Evolutionary conservation across 2,113 vertebrate genomes (phyloP), one percentile per base, ranked within the genome.

Genomic region (Psittacula cyanocephala): DNA sequence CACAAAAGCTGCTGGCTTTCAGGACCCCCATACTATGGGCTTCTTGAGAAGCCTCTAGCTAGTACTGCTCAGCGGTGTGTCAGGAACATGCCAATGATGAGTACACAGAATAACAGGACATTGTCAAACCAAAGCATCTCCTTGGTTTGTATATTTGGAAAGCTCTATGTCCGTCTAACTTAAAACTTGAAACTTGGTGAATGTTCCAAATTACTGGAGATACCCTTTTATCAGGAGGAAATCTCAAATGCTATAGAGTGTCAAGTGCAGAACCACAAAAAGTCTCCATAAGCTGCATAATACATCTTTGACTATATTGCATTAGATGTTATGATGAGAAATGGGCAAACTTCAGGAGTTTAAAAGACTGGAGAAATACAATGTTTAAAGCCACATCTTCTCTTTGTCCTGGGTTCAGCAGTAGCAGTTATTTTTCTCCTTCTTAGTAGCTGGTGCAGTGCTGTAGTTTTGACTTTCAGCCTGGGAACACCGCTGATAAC

Each of bases 11-110:
- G 2, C 13, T 47, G 49, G 23, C 29, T 31, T 10, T 57, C 16
- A 15, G 23, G 18, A 52, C 0, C 2, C 13, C 10, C 14, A 27
- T 64, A n/a, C 11, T 33, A 35, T 5, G 7, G 47, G 7, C 2
- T 64, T n/a, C 39, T 72, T 13, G 28, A 84, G 28, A 81, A 41
- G 81, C 6, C 0, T 81, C 3, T 71, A 65, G 14, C 10, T 41
- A 22, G 9, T 14, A 29, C 22, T 78, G 31, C 5, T 59, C 69
- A 90, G 37, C 7, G 11, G 8, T n/a, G 28, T 2, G 9, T 13
- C 49, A 81, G 69, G 24, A 24, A 63, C 18, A 15, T 18, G 27
- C 5, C 31, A 52, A 8, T 10, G 23, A 7, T 12, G 23, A 81
- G 12, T 44, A 22, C 5, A 17, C 2, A 15, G 8, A 67, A 70